Base-by-base conservation (phyloP, 2,888 invertebrate genomes). In the Zhuqinia jingwanae region DNA sequence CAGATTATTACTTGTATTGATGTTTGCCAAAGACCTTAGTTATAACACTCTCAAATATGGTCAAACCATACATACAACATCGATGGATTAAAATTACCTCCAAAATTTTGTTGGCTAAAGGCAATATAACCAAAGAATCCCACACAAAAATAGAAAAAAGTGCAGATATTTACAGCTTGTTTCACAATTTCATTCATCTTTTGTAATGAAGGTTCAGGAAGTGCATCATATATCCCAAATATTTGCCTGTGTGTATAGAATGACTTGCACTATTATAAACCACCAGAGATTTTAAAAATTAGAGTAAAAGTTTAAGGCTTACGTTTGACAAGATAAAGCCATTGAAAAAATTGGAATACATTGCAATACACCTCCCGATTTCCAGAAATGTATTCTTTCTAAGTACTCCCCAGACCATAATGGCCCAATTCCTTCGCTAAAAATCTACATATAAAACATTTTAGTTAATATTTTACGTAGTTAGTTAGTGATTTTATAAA, bases 261-360 rank as follows among this genome's bases (percentile, higher is more conserved):
- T 30, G 2, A 53, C 22, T 75, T 53, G 17, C 15, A 42, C 36
- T 42, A 63, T 2, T n/a, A 17, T 17, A 36, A 56, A 56, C 20
- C 2, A 3, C 20, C 56, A 56, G 17, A 60, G 68, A 83, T 73
- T n/a, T n/a, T n/a, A n/a, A n/a, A n/a, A n/a, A n/a, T n/a, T n/a
- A n/a, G n/a, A n/a, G n/a, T n/a, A n/a, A n/a, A n/a, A n/a, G n/a
- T n/a, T n/a, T n/a, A n/a, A n/a, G 22, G 63, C 95, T 94, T 93
- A 97, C 95, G 98, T 98, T 93, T 99, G 99, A 93, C 99, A 99
- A 89, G 97, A 98, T 80, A 99, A 94, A 0, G 99, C 98, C 96
- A 99, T 97, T 13, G 98, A 96, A 93, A 99, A 97, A 91, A 99
- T 99, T 0, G 99, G 99, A 89, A 99, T 94, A 92, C 98, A 97